Percentiles rank a stretch among this genome's conserved stretches.
phyloP scores from a whole-genome alignment of 2,888 invertebrate genomes.

The Cephus rjabovi region DNA sequence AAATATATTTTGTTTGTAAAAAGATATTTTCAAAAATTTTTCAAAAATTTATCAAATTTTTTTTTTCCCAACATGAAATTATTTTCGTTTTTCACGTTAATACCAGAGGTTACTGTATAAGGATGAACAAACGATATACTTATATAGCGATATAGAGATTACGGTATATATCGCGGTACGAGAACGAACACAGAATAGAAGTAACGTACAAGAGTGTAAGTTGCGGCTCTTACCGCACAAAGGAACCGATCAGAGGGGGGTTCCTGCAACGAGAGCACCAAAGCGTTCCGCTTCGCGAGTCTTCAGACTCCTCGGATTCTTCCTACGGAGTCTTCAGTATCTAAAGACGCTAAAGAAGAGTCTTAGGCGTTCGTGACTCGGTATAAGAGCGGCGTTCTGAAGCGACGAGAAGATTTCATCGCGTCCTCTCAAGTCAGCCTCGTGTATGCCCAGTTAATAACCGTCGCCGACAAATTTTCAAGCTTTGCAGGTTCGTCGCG shows the following conservation, averaged over 20 bases:
- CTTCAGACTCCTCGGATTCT: neutral
- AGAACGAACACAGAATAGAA: neutral
- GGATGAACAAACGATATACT: neutral
- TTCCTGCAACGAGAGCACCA: constrained; percentile 1
- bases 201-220: neutral
- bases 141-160: neutral
- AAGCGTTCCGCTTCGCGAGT: constrained; percentile 10
- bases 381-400: neutral
- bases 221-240: constrained; percentile 1
- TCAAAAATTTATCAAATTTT: constrained; percentile 26
- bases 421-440: neutral
- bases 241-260: constrained; percentile 9
- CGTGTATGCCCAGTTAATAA: neutral
- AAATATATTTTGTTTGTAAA: no score
- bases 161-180: neutral
- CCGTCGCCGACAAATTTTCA: neutral
- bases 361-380: neutral
- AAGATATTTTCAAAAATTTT: neutral
- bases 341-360: neutral
- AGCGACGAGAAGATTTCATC: neutral
- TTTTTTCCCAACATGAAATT: neutral
- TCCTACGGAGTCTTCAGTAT: neutral
- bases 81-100: neutral
- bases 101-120: neutral
- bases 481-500: neutral